Evolutionary conservation across 2,888 invertebrate species (phyloP), one percentile per base, ranked within the genome.

Genomic region (Hyles lineata): DNA sequence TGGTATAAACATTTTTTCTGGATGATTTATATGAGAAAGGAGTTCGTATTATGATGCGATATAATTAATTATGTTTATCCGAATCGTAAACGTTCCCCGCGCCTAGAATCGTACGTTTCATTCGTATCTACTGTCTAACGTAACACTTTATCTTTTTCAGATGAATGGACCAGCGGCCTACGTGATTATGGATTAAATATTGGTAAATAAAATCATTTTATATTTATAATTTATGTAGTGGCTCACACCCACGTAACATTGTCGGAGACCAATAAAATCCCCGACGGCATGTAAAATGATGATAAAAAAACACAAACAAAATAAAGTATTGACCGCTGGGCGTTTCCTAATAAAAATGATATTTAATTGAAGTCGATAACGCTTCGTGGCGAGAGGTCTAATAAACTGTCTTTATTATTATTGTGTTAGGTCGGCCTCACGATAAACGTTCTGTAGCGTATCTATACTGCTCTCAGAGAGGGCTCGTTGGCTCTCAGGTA

Each of bases 301-400:
- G 85, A 84, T 85, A 83, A 86, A 87, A n/a, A 86, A 86, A 82
- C 84, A 86, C 77, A 83, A 84, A 84, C 82, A 82, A 87, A 83
- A 80, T 79, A 85, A 84, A 82, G 80, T 84, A 85, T 80, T 87
- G 89, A 86, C 90, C 87, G 84, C 87, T 85, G 89, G 91, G 91
- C 90, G 89, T 90, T 91, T 92, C 89, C 86, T 86, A 93, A 94
- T 94, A 94, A 94, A 94, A 93, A 93, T 91, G 89, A 90, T 91
- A 93, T 93, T 94, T 94, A 94, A 94, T 93, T 94, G 93, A 88
- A 89, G 84, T 83, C 92, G 93, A 93, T 93, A 94, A 91, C 89
- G 89, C 84, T 86, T 88, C 91, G 85, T 88, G 90, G 87, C 83
- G 88, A 90, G 92, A 89, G 85, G 90, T 85, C 90, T 88, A 93